Evolutionary conservation across 1,140 invertebrate species (phyloP).

Genomic region (Micrasema longulum): DNA sequence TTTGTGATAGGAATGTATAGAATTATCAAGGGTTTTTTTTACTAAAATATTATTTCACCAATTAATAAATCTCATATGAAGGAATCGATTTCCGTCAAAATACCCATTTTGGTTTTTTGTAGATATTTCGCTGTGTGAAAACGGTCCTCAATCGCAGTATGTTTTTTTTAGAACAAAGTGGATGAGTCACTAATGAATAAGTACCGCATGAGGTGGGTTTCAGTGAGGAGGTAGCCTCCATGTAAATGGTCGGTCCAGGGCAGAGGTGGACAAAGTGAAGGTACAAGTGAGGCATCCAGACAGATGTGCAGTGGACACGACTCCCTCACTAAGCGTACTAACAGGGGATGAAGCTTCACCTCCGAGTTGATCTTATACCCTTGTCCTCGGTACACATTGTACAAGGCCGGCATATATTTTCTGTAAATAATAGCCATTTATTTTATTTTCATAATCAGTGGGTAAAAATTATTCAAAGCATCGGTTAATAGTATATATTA

Average conservation of each 20-base stretch:
- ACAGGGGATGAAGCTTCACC: conserved; percentile 85
- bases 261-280: conserved; percentile 82
- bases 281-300: conserved; percentile 79
- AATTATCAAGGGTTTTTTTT: too few relatives aligned
- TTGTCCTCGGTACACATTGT: conserved; percentile 80
- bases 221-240: conserved; percentile 83
- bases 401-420: conserved; percentile 79
- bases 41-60: not conserved
- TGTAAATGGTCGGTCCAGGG: conserved; percentile 77
- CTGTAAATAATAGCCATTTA: too few relatives aligned
- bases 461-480: too few relatives aligned
- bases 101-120: too few relatives aligned
- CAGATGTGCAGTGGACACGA: conserved; percentile 75
- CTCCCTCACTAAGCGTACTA: conserved; percentile 76
- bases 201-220: conserved; percentile 74
- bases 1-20: too few relatives aligned
- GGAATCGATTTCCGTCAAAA: too few relatives aligned
- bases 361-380: conserved; percentile 76
- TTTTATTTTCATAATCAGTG: too few relatives aligned
- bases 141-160: too few relatives aligned
- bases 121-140: too few relatives aligned
- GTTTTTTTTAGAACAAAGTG: not conserved
- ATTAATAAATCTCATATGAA: too few relatives aligned
- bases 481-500: too few relatives aligned
- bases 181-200: not conserved